Evolutionary conservation across 2,797 vertebrate genomes (phyloP).

Genomic region (Serranus cabrilla): DNA sequence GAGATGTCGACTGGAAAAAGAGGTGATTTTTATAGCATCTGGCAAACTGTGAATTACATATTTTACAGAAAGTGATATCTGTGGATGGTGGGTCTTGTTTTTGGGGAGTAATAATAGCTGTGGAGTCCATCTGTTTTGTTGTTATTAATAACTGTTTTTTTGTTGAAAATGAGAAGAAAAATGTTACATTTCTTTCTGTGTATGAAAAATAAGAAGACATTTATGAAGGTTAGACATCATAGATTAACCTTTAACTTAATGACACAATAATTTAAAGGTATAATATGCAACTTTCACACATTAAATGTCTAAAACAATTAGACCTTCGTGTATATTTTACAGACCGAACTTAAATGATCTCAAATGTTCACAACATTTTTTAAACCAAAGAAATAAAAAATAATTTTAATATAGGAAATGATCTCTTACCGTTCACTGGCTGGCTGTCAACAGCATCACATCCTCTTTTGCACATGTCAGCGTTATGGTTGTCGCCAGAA

Average conservation of each 20-base stretch:
- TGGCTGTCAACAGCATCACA: no score
- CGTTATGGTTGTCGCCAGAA: no score
- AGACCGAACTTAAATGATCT: no score
- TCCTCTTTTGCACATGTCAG: no score
- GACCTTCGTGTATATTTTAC: no score
- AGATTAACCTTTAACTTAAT: not conserved
- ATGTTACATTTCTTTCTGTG: not conserved
- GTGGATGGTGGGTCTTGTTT: not conserved
- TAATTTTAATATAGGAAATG: no score
- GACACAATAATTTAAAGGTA: not conserved
- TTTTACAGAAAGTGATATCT: slow-evolving; percentile 10
- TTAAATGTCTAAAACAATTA: no score
- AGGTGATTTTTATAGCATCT: slow-evolving; percentile 35
- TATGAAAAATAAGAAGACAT: not conserved
- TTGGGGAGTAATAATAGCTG: not conserved
- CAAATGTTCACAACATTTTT: no score
- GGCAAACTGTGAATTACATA: slow-evolving; percentile 38
- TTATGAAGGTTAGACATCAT: not conserved
- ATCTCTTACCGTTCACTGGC: no score
- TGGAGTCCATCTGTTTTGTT: not conserved
- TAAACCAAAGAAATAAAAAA: no score
- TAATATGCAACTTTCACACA: no score
- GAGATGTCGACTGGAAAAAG: slow-evolving; percentile 46
- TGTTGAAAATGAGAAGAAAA: not conserved
- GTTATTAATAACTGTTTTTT: not conserved